Percentiles rank a stretch among this genome's conserved stretches.
phyloP scores from a whole-genome alignment of 2,888 invertebrate genomes.

The Polylopha cassiicola region DNA sequence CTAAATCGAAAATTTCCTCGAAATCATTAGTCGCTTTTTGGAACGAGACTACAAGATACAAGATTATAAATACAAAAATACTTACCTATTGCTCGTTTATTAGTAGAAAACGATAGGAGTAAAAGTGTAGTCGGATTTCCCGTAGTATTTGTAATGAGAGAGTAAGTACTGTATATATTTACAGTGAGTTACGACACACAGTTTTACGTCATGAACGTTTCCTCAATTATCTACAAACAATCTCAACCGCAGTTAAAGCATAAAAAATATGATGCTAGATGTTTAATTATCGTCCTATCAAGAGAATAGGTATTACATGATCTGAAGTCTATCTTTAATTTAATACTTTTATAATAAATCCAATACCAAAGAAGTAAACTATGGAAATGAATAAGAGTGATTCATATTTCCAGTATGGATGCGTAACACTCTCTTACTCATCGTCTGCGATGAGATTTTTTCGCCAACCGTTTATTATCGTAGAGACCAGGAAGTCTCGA shows the following conservation, averaged over 20 bases:
- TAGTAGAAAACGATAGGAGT: no score
- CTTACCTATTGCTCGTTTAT: no score
- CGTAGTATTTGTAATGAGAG: neutral
- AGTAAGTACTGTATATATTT: neutral
- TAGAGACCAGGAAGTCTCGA: constrained; percentile 1
- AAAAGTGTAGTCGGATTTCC: no score
- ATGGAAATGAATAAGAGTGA: constrained; percentile 36
- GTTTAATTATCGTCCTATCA: neutral
- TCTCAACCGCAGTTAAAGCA: constrained; percentile 3
- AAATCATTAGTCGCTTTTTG: no score
- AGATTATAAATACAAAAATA: no score
- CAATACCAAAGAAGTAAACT: no score
- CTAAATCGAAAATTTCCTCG: no score
- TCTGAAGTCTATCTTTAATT: no score
- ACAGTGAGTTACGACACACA: constrained; percentile 8
- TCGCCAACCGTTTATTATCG: constrained; percentile 8
- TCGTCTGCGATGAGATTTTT: constrained; percentile 24
- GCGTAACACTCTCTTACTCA: constrained; percentile 51
- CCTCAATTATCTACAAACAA: constrained; percentile 13
- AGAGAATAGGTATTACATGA: no score
- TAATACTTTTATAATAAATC: no score
- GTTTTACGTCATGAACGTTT: constrained; percentile 13
- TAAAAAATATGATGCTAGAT: constrained; percentile 1
- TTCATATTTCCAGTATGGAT: constrained; percentile 43
- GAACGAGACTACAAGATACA: no score